Conservation (phyloP, 2,113 vertebrate genomes). For the Alligator mississippiensis region DNA sequence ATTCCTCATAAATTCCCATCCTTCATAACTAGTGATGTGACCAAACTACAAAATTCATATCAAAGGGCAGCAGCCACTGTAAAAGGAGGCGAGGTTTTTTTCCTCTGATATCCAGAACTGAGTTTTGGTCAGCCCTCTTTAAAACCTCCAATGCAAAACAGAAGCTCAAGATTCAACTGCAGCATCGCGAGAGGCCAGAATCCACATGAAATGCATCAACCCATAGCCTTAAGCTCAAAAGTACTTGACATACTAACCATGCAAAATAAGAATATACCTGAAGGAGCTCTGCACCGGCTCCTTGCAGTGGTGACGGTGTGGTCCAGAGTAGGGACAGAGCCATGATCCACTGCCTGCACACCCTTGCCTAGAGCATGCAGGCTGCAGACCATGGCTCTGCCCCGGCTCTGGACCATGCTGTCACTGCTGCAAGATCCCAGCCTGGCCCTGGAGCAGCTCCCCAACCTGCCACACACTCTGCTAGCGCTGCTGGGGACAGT, state of each 20-base stretch:
- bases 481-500: too few species aligned
- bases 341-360: too few species aligned
- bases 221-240: background rate
- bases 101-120: fast-evolving
- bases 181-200: conserved; percentile 16
- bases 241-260: background rate
- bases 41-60: background rate
- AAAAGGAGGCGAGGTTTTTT: background rate
- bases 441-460: too few species aligned
- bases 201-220: background rate
- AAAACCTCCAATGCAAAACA: background rate
- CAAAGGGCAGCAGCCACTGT: background rate
- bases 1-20: background rate
- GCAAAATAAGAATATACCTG: background rate
- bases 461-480: too few species aligned
- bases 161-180: background rate
- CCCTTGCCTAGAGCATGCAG: too few species aligned
- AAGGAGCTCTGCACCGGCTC: background rate
- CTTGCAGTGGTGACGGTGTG: too few species aligned
- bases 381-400: too few species aligned
- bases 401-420: too few species aligned
- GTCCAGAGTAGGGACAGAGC: too few species aligned
- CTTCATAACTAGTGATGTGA: background rate
- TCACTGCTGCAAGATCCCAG: too few species aligned
- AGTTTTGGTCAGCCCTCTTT: background rate